A percentile compares a stretch with the other conserved stretches of the same genome.
Conservation (phyloP, 2,888 invertebrate species). For the Himalopsyche japonica region DNA sequence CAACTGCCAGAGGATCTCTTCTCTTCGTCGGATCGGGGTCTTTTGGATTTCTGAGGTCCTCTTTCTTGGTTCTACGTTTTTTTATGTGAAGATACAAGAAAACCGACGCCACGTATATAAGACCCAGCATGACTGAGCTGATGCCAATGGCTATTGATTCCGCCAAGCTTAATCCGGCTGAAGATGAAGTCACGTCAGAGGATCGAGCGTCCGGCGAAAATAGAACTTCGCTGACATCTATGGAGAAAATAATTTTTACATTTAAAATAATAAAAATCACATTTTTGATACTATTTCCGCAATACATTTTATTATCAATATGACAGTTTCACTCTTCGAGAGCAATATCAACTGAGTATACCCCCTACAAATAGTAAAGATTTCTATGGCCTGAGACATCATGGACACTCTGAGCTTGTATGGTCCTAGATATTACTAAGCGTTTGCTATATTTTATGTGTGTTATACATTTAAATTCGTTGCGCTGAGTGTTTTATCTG, state of each 20-base stretch:
- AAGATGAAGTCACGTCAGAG: constrained; percentile 53
- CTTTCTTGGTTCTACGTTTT: constrained; percentile 61
- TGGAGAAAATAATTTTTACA: constrained; percentile 42
- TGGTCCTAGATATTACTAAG: no score
- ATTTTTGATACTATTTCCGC: no score
- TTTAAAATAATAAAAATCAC: neutral
- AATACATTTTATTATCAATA: no score
- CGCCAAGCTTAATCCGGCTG: constrained; percentile 68
- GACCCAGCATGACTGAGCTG: constrained; percentile 80
- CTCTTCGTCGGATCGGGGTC: constrained; percentile 20
- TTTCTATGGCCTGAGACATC: no score
- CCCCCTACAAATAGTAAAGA: no score
- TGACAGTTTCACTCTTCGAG: no score
- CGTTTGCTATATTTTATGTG: no score
- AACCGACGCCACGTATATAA: constrained; percentile 85
- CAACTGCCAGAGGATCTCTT: constrained; percentile 42
- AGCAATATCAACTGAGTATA: no score
- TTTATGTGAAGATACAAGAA: constrained; percentile 80
- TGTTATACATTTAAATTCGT: no score
- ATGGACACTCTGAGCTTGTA: no score
- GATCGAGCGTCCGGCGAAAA: constrained; percentile 71
- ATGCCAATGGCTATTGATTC: constrained; percentile 85
- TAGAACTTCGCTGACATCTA: constrained; percentile 80
- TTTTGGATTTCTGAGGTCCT: constrained; percentile 16
- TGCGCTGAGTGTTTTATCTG: no score